phyloP scores from a whole-genome alignment of 2,797 vertebrate genomes.

The Ceyx erithaca region DNA sequence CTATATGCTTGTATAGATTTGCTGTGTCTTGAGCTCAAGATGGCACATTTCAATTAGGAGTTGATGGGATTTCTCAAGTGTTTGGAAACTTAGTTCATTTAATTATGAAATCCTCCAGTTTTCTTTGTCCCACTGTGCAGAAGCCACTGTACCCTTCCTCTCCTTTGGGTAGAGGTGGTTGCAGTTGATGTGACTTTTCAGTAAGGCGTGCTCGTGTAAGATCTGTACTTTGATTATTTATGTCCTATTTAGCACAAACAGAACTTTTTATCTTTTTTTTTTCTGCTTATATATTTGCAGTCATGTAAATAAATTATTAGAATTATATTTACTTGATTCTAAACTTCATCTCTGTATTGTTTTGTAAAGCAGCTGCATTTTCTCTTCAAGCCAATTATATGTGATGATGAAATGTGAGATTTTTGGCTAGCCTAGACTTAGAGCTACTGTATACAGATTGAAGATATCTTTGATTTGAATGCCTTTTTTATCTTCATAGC shows the following conservation, averaged over 20 bases:
- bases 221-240: background rate
- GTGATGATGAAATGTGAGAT: background rate
- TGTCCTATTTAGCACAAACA: background rate
- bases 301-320: background rate
- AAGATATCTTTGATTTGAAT: background rate
- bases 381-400: background rate
- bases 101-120: background rate
- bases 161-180: background rate
- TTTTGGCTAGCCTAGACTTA: background rate
- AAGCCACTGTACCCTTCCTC: background rate
- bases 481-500: background rate
- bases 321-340: background rate
- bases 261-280: background rate
- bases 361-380: background rate
- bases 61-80: background rate
- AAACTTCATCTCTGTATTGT: too few species aligned
- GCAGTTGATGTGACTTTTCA: fast-evolving
- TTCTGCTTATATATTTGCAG: background rate
- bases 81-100: background rate
- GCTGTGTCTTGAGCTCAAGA: background rate
- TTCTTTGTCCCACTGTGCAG: background rate
- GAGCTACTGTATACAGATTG: background rate
- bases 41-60: background rate
- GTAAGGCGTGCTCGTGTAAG: background rate
- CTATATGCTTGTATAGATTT: background rate